Conservation (phyloP, 2,797 vertebrate genomes). For the Microctenopoma steveboyesi region DNA sequence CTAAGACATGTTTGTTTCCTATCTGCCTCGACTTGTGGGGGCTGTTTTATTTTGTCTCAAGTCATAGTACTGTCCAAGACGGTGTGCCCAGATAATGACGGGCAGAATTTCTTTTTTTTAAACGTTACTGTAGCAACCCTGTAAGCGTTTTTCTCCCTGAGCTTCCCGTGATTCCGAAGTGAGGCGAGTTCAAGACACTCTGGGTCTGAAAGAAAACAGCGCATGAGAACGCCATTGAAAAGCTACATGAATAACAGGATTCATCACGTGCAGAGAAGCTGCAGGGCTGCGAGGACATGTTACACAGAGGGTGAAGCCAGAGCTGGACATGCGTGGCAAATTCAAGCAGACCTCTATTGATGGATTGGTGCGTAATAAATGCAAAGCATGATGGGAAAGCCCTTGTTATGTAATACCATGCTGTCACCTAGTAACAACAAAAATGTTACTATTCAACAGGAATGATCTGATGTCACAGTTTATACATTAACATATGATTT, state of each 20-base stretch:
- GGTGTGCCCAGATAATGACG: conserved; percentile 55
- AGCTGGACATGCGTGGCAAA: conserved; percentile 42
- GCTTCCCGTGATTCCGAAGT: conserved; percentile 90
- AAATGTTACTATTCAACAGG: conserved; percentile 32
- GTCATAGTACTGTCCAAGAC: conserved; percentile 61
- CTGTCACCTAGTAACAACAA: conserved; percentile 66
- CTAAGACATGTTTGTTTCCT: conserved; percentile 60
- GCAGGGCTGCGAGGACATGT: conserved; percentile 11
- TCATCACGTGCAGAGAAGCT: not conserved
- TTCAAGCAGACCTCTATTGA: conserved; percentile 62
- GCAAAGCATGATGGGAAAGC: conserved; percentile 62
- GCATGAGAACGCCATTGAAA: conserved; percentile 81
- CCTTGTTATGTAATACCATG: conserved; percentile 55
- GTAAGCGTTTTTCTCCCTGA: conserved; percentile 87
- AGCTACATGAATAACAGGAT: conserved; percentile 1
- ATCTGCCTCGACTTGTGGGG: conserved; percentile 29
- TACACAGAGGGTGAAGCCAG: conserved; percentile 30
- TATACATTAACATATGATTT: not conserved
- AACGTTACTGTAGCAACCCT: conserved; percentile 67
- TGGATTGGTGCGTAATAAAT: conserved; percentile 63
- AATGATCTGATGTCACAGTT: conserved; percentile 15
- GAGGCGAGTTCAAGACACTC: conserved; percentile 87
- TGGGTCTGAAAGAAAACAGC: conserved; percentile 94
- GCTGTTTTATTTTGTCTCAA: conserved; percentile 53
- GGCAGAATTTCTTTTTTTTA: conserved; percentile 40